These are phyloP conservation scores for Ara ararauna DNA, from an alignment of 2,797 vertebrate species.

Conservation along the genomic window DNA sequence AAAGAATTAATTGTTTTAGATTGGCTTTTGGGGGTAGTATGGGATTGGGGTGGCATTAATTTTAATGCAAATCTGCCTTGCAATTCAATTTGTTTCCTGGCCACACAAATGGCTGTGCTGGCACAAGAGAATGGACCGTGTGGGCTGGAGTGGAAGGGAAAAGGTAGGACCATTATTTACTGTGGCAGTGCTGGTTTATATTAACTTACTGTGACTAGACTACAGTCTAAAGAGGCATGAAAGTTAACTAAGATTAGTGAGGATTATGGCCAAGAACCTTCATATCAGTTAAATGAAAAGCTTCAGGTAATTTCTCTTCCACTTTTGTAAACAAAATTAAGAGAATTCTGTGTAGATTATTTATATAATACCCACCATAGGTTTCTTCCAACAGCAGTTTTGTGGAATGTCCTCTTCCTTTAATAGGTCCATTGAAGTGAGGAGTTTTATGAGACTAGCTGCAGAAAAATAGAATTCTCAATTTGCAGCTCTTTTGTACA, in stretches of 20 bases:
- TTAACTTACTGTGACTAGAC: not conserved
- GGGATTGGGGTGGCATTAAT: not conserved
- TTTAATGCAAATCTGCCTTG: constrained; percentile 1
- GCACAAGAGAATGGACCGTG: not conserved
- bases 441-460: not conserved
- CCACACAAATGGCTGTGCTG: not conserved
- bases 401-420: constrained; percentile 12
- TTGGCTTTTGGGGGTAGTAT: not conserved
- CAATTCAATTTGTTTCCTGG: not conserved
- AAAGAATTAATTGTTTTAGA: constrained; percentile 1
- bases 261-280: not conserved
- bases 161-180: not conserved
- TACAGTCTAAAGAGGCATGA: not conserved
- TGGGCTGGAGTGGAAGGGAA: not conserved
- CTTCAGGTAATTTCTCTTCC: not conserved
- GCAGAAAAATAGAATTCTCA: constrained; percentile 5
- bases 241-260: not conserved
- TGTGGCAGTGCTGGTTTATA: not conserved
- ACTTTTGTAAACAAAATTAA: not conserved
- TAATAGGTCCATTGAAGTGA: not conserved
- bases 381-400: not conserved
- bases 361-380: not conserved
- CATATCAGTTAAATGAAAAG: constrained; percentile 3
- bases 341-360: not conserved
- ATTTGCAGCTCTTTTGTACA: constrained; percentile 27